phyloP scores from a whole-genome alignment of 2,797 vertebrate species.

The Sebastes diploproa region DNA sequence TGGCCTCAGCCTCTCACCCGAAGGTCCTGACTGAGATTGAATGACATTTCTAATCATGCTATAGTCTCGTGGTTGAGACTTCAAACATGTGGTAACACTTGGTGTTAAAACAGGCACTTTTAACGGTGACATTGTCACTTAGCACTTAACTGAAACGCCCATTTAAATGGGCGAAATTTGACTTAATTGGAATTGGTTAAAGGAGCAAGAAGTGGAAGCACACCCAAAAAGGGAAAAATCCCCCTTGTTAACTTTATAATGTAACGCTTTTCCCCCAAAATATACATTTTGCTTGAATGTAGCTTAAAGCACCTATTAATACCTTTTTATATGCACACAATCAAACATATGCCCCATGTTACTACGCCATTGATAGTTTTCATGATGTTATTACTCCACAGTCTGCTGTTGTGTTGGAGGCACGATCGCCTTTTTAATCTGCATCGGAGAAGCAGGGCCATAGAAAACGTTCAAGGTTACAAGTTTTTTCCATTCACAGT shows the following conservation, averaged over 20 bases:
- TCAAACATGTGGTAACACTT: conserved; percentile 57
- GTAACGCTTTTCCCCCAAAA: conserved; percentile 26
- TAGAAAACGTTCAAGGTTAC: conserved; percentile 23
- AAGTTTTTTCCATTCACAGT: conserved; percentile 30
- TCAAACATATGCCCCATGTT: conserved; percentile 20
- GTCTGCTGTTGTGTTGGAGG: conserved; percentile 30
- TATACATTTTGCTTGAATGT: conserved; percentile 69
- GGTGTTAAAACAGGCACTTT: conserved; percentile 69
- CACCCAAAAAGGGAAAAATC: conserved; percentile 60
- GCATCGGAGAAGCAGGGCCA: conserved; percentile 30
- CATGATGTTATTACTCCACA: conserved; percentile 8
- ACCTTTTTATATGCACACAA: conserved; percentile 52
- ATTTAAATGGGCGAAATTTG: conserved; percentile 27
- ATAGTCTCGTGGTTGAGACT: conserved; percentile 56
- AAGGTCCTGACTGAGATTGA: conserved; percentile 59
- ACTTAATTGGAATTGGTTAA: conserved; percentile 38
- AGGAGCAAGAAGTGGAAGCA: conserved; percentile 71
- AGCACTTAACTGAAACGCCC: conserved; percentile 67
- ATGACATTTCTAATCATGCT: conserved; percentile 28
- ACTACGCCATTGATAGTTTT: conserved; percentile 15
- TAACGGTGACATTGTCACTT: conserved; percentile 53
- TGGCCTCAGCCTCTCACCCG: conserved; percentile 14
- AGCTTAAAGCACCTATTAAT: conserved; percentile 69
- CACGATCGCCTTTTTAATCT: conserved; percentile 18
- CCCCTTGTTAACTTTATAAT: conserved; percentile 34